These are phyloP conservation scores for Calonectris borealis DNA, from an alignment of 2,113 vertebrate species.

Conservation along the genomic window DNA sequence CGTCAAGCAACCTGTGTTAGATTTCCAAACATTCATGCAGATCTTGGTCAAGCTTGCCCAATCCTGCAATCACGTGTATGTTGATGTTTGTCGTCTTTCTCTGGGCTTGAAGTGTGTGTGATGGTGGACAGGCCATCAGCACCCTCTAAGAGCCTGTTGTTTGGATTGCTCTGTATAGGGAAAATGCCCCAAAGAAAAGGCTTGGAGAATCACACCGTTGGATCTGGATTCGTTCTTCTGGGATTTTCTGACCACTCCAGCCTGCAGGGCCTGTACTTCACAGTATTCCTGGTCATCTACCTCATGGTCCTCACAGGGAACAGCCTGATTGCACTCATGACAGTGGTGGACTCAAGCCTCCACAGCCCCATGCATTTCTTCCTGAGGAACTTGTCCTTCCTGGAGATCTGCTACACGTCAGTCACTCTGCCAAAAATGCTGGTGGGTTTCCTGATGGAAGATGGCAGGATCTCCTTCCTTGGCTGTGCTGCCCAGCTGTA, in stretches of 20 bases:
- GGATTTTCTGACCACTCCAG: not conserved
- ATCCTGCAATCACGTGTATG: no score
- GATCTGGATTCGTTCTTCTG: not conserved
- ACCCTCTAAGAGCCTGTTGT: not conserved
- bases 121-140: no score
- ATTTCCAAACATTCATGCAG: not conserved
- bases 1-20: not conserved
- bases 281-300: not conserved
- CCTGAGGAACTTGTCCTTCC: not conserved
- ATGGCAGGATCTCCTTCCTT: not conserved
- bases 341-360: not conserved
- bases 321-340: not conserved
- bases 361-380: not conserved
- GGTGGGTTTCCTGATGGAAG: not conserved
- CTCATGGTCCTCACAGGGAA: not conserved
- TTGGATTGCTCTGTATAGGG: not conserved
- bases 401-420: not conserved
- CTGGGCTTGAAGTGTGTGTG: no score
- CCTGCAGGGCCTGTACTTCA: not conserved
- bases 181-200: not conserved
- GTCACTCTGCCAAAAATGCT: conserved; percentile 34
- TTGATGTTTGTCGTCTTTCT: no score
- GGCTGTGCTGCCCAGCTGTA: conserved; percentile 25
- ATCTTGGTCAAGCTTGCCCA: not conserved
- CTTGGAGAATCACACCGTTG: not conserved